Percentiles rank a stretch among this genome's conserved stretches.
Evolutionary conservation across 2,797 vertebrate species (phyloP).

Genomic region (Oceanodroma leucorhoa): DNA sequence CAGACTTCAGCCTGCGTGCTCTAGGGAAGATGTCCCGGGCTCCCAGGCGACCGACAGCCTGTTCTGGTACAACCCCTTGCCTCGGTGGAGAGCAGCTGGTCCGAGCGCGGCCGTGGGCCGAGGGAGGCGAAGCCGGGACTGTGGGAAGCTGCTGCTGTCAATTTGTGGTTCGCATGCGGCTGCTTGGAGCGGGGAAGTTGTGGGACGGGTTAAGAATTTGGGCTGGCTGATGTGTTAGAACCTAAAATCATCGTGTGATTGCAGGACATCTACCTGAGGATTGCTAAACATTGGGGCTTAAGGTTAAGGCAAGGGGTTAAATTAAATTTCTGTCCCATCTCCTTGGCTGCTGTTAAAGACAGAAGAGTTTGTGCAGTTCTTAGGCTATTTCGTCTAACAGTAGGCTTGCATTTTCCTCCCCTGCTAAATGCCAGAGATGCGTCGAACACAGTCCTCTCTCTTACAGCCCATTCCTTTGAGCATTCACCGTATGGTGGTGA

Average conservation of each 20-base stretch:
- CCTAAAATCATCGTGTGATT: not conserved
- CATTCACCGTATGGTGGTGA: not conserved
- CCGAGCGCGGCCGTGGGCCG: fast-evolving
- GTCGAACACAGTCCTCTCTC: not conserved
- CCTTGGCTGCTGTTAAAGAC: not conserved
- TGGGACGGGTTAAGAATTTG: not conserved
- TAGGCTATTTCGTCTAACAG: not conserved
- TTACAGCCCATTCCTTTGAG: not conserved
- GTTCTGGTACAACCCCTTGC: not conserved
- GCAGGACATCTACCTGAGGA: not conserved
- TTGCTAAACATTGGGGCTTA: not conserved
- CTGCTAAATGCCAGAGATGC: not conserved
- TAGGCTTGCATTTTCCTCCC: not conserved
- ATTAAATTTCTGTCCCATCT: not conserved
- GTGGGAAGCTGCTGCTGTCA: not conserved
- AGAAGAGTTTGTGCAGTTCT: not conserved
- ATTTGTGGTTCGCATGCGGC: not conserved
- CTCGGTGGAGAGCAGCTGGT: not conserved
- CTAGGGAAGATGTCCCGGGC: slow-evolving; percentile 14
- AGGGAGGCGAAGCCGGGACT: not conserved
- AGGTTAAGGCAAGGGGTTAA: not conserved
- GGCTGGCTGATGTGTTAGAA: not conserved
- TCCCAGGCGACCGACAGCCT: not conserved
- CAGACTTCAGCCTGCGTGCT: not conserved
- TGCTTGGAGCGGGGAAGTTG: not conserved